Evolutionary conservation across 2,888 invertebrate species (phyloP).

Genomic region (Sepiola atlantica): DNA sequence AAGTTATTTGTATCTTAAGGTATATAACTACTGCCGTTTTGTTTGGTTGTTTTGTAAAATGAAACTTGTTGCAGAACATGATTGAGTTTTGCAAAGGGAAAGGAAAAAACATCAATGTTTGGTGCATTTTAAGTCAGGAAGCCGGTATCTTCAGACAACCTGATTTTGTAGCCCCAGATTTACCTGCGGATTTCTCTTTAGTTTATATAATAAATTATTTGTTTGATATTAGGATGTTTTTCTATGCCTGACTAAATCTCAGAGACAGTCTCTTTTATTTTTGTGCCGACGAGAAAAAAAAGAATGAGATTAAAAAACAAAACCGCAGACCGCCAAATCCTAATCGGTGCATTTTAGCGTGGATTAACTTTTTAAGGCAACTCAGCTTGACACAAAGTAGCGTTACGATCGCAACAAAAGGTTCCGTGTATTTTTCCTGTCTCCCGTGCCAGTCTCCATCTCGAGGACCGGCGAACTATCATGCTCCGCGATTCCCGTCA

Average conservation of each 20-base stretch:
- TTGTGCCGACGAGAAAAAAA: not conserved
- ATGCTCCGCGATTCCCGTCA: not conserved
- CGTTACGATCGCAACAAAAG: not conserved
- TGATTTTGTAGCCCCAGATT: not conserved
- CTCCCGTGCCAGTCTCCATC: not conserved
- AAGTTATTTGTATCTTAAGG: too few species aligned
- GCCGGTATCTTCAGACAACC: not conserved
- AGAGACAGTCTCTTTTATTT: not conserved
- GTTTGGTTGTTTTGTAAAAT: too few species aligned
- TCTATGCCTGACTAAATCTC: not conserved
- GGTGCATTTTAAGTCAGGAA: too few species aligned
- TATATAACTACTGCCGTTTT: too few species aligned
- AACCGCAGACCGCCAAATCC: not conserved
- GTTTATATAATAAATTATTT: not conserved
- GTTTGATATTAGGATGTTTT: not conserved
- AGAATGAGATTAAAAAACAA: not conserved
- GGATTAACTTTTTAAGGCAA: conserved; percentile 6
- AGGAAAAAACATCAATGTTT: too few species aligned
- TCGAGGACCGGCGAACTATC: not conserved
- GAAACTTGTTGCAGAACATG: too few species aligned
- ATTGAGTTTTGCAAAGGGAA: too few species aligned
- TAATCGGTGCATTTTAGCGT: not conserved
- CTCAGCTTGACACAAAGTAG: not conserved
- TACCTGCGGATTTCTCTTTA: too few species aligned
- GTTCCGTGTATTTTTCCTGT: not conserved